Evolutionary conservation across 2,797 vertebrate species (phyloP).

Genomic region (Cichlasoma orientale): DNA sequence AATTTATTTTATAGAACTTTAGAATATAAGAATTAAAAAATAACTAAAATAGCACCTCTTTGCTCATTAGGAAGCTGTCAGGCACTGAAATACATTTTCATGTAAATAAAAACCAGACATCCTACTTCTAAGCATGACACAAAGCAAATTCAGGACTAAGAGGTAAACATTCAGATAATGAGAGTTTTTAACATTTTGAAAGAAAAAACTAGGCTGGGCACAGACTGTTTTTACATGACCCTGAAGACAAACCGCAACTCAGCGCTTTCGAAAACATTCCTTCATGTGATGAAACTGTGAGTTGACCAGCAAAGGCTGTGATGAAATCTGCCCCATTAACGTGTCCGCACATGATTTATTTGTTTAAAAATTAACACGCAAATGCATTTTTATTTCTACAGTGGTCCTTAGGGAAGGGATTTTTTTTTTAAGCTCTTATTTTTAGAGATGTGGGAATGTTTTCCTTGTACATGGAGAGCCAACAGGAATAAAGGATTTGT

Average conservation of each 20-base stretch:
- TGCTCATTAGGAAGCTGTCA: no score
- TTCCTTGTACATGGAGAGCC: not conserved
- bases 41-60: no score
- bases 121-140: not conserved
- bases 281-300: slow-evolving; percentile 7
- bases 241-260: not conserved
- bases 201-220: no score
- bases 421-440: not conserved
- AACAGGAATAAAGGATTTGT: not conserved
- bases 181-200: not conserved
- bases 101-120: no score
- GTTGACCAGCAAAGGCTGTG: slow-evolving; percentile 11
- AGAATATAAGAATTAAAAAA: not conserved
- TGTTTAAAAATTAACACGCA: not conserved
- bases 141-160: not conserved
- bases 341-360: not conserved
- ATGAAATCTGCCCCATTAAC: not conserved
- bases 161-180: not conserved
- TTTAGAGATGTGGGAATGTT: not conserved
- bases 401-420: not conserved
- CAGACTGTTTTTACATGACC: not conserved
- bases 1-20: not conserved
- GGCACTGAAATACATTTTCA: no score
- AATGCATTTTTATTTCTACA: not conserved
- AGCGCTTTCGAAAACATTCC: slow-evolving; percentile 23